Base-by-base conservation (phyloP, 2,113 vertebrate genomes). In the Ageneiosus marmoratus region DNA sequence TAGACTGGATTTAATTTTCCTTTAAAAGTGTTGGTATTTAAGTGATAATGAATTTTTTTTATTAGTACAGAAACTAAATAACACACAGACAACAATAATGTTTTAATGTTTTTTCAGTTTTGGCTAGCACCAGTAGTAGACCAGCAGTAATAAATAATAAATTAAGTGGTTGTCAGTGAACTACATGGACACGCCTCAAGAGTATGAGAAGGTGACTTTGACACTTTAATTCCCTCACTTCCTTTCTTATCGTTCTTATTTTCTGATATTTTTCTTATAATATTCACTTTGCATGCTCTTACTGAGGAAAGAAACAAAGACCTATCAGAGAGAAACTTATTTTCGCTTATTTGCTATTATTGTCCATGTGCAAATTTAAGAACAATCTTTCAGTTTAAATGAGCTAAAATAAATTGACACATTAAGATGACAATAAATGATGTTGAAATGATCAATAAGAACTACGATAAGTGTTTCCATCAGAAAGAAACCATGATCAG, bases 151-250 rank as follows among this genome's bases (percentile, higher is more conserved):
- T 18, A 44, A 60, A 48, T 15, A 78, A 78, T 18, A 44, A 60
- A 48, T 0, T 41, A 15, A 1, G 15, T 20, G 27, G 13, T 75
- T 32, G 51, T 80, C 37, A 53, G 84, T 91, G 69, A 27, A 75
- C 27, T 51, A 37, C 53, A 16, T 44, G 37, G 80, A 82, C 74
- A 85, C 41, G 65, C 46, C n/a, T 65, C 20, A 62, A 20, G 41
- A 63, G 41, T 48, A 34, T n/a, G 55, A 29, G 90, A 93, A 93
- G 92, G 93, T 94, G 92, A 94, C 93, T 90, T 93, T 93, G 92
- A 90, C 86, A 88, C 58, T 41, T 72, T 69, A 34, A 41, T 24
- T 32, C 58, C 67, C 32, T 53, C 29, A 29, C 53, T 60, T 46
- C 9, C 29, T 2, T 34, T 44, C 55, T 65, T 63, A 29, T 34